Percentiles rank a stretch among this genome's conserved stretches.
Conservation (phyloP, 2,113 vertebrate species). For the Nothocercus julius region DNA sequence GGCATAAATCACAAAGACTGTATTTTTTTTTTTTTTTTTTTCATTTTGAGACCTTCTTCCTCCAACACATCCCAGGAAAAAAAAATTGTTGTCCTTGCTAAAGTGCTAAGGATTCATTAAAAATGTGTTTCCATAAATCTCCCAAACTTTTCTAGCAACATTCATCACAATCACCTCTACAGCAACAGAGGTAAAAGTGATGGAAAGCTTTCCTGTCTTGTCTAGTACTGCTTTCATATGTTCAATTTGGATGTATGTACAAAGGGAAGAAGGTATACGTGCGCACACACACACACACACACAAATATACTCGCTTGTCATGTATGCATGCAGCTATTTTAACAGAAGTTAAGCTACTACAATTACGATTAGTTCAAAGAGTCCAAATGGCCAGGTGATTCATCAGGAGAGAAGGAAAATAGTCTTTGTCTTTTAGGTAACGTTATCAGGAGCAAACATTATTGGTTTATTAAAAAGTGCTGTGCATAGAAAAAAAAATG, state of each 20-base stretch:
- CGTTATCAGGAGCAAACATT: neutral
- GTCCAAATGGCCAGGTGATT: conserved; percentile 12
- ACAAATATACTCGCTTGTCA: neutral
- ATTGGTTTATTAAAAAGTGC: neutral
- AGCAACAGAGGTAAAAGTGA: neutral
- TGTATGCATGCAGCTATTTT: neutral
- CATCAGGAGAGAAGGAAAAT: neutral
- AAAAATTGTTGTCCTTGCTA: neutral
- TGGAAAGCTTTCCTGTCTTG: neutral
- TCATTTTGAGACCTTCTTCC: conserved; percentile 30
- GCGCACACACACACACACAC: accelerated
- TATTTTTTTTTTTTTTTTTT: neutral
- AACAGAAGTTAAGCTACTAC: neutral
- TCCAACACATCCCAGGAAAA: conserved; percentile 8
- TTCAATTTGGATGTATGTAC: neutral
- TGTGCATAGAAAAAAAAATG: neutral
- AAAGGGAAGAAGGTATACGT: neutral
- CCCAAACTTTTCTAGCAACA: neutral
- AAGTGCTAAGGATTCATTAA: conserved; percentile 33
- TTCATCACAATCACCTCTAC: neutral
- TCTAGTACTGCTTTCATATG: neutral
- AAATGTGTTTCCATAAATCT: conserved; percentile 6
- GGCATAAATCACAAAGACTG: conserved; percentile 54
- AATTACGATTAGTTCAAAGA: conserved; percentile 23
- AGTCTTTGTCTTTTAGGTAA: neutral